A percentile compares a stretch with the other conserved stretches of the same genome.
Conservation (phyloP, 1,140 invertebrate genomes). For the Ooceraea biroi region DNA sequence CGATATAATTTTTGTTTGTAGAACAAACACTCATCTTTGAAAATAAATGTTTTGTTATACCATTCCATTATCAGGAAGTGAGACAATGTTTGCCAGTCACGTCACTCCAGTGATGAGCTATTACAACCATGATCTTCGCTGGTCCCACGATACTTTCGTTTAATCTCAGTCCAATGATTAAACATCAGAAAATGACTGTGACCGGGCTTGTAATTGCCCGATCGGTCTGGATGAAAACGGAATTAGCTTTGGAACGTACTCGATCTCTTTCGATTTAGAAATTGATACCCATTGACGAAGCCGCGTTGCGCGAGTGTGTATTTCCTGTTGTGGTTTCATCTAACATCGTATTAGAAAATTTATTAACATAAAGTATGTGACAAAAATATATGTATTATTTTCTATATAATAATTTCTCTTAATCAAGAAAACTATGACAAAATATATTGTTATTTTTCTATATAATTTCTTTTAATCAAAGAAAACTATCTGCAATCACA, state of each 20-base stretch:
- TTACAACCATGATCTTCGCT: constrained; percentile 89
- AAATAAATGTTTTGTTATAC: too few relatives aligned
- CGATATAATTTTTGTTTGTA: too few relatives aligned
- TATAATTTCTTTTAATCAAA: too few relatives aligned
- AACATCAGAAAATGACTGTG: constrained; percentile 94
- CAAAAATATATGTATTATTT: too few relatives aligned
- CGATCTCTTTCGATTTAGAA: constrained; percentile 92
- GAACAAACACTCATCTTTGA: too few relatives aligned
- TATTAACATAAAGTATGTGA: too few relatives aligned
- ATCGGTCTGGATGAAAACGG: constrained; percentile 97
- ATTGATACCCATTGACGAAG: constrained; percentile 89
- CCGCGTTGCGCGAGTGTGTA: constrained; percentile 93
- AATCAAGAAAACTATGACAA: too few relatives aligned
- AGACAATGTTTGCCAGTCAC: too few relatives aligned
- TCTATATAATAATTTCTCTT: too few relatives aligned
- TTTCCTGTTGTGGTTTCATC: constrained; percentile 91
- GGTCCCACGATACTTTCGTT: constrained; percentile 88
- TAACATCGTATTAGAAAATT: constrained; percentile 80
- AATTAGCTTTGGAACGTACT: constrained; percentile 94
- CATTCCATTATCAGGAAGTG: too few relatives aligned
- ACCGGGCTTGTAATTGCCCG: constrained; percentile 97
- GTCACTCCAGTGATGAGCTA: constrained; percentile 47
- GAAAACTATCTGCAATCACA: too few relatives aligned
- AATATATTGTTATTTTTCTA: too few relatives aligned
- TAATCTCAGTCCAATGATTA: constrained; percentile 92